Evolutionary conservation across 1,140 invertebrate species (phyloP).

Genomic region (Bactericera cockerelli): DNA sequence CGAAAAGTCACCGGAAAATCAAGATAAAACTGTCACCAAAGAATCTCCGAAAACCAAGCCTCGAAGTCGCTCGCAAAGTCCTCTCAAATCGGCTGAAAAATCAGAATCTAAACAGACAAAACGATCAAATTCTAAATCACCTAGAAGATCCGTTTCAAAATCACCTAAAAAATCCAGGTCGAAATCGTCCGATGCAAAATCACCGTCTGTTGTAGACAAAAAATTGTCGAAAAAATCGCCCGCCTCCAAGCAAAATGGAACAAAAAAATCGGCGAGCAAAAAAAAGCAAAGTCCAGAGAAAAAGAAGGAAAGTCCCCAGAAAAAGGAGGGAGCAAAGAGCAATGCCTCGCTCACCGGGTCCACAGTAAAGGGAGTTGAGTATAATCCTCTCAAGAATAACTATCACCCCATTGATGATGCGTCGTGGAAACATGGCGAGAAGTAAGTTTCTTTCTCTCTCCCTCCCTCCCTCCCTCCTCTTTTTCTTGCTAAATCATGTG

Average conservation of each 20-base stretch:
- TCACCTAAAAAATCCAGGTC: too few relatives aligned
- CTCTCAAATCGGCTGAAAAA: too few relatives aligned
- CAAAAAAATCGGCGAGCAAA: background rate
- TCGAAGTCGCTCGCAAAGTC: too few relatives aligned
- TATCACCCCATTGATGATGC: constrained; percentile 83
- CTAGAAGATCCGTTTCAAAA: too few relatives aligned
- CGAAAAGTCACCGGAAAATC: background rate
- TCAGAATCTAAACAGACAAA: too few relatives aligned
- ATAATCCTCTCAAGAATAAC: constrained; percentile 56
- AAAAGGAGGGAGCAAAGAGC: background rate
- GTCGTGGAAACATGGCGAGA: constrained; percentile 61
- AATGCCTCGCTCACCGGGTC: background rate
- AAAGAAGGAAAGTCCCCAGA: background rate
- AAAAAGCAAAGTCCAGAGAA: background rate
- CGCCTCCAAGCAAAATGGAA: background rate
- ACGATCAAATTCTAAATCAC: too few relatives aligned
- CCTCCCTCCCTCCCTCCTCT: background rate
- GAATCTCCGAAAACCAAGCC: background rate
- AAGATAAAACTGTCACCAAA: background rate
- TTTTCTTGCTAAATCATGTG: background rate
- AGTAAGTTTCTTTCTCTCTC: constrained; percentile 32
- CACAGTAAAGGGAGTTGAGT: constrained; percentile 33
- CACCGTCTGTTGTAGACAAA: background rate
- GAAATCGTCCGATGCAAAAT: too few relatives aligned
- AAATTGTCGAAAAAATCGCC: background rate